Base-by-base conservation (phyloP, 2,888 invertebrate genomes). In the Synanthedon andrenaeformis region DNA sequence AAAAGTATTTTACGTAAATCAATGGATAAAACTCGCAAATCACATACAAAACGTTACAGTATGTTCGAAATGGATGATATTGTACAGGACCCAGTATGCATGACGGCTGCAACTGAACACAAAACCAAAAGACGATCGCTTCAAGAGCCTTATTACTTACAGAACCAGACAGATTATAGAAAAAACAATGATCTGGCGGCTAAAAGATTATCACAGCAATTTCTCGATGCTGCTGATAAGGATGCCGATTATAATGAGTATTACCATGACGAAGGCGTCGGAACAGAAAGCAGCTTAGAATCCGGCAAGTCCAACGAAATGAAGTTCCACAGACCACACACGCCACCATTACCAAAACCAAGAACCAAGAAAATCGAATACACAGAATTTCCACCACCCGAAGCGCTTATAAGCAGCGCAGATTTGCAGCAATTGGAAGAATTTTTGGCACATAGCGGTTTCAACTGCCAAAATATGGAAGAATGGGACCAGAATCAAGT, bases 51-150 rank as follows among this genome's bases (percentile, higher is more conserved):
- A 76, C 89, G 95, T 49, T 94, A 93, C 71, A 95, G 95, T 67
- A 93, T 94, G 93, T 92, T 93, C 67, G 94, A 94, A 76, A 90
- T 92, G 86, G 91, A 90, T 57, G 89, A 89, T 55, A 84, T 90
- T 50, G 67, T 84, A 52, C 83, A 85, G 73, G 90, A 90, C 64
- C 80, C 82, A 8, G 59, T 76, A 17, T 87, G 85, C 52, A 80
- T 79, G 74, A 82, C 72, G 69, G 85, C 69, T 70, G 83, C 78
- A 63, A 89, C 70, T 51, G 88, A 83, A 72, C 85, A 72, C 66
- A 91, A 78, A 76, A 86, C 82, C 49, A 94, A 94, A 70, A 84
- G 94, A 52, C 89, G 92, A 75, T 93, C 94, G n/a, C 76, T 94
- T 52, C 93, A 92, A 70, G 94, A 94, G 67, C 92, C 93, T 0